These are phyloP conservation scores for Spodoptera littoralis DNA, from an alignment of 2,888 invertebrate genomes.

Conservation along the genomic window DNA sequence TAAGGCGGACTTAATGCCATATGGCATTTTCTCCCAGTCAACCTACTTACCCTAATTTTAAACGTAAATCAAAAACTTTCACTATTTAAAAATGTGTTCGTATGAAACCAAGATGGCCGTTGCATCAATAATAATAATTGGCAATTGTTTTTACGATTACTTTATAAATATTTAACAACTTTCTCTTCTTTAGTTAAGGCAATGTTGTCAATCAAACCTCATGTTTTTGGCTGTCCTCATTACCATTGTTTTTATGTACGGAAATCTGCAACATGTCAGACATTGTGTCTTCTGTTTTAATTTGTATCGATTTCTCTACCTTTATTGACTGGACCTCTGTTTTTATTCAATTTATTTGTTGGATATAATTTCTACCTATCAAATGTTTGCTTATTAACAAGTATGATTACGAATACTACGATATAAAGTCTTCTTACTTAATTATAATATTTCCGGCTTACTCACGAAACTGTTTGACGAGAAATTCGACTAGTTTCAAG, in stretches of 20 bases:
- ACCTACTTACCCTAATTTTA: no score
- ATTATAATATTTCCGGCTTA: no score
- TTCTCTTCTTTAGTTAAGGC: slow-evolving; percentile 25
- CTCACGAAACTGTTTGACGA: no score
- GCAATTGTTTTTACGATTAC: slow-evolving; percentile 20
- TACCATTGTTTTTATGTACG: slow-evolving; percentile 41
- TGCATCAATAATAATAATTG: slow-evolving; percentile 8
- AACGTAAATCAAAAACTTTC: no score
- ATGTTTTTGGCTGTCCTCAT: slow-evolving; percentile 34
- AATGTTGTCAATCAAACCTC: slow-evolving; percentile 40
- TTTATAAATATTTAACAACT: slow-evolving; percentile 45
- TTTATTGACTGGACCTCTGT: background rate
- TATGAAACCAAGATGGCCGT: slow-evolving; percentile 4
- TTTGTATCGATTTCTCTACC: slow-evolving; percentile 19
- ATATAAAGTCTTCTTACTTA: no score
- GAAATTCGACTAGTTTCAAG: no score
- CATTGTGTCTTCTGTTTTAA: slow-evolving; percentile 6
- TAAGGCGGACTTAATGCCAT: no score
- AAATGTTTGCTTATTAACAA: no score
- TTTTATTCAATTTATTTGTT: slow-evolving; percentile 2
- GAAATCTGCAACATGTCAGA: slow-evolving; percentile 18
- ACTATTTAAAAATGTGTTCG: background rate
- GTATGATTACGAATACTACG: no score
- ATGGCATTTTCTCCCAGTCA: no score
- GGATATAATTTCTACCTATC: no score